phyloP scores from a whole-genome alignment of 2,888 invertebrate species.

The Pasiphila rectangulata region DNA sequence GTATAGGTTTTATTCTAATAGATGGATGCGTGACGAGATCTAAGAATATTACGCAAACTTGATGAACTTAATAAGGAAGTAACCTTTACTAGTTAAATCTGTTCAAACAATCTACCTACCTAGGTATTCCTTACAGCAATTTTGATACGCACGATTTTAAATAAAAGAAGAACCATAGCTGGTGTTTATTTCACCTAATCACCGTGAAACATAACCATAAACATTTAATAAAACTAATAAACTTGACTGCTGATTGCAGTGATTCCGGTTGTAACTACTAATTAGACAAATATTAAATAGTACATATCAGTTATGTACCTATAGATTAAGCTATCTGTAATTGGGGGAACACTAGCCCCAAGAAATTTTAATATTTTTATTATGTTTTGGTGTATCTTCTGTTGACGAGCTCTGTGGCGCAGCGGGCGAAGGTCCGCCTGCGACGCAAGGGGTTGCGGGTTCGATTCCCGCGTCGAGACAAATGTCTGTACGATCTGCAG shows the following conservation, averaged over 20 bases:
- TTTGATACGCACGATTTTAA: constrained; percentile 67
- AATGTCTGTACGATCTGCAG: too few species aligned
- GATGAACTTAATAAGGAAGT: constrained; percentile 66
- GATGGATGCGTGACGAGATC: constrained; percentile 56
- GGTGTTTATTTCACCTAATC: constrained; percentile 23
- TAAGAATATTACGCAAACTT: constrained; percentile 56
- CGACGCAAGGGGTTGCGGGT: too few species aligned
- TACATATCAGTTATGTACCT: too few species aligned
- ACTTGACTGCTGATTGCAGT: constrained; percentile 14
- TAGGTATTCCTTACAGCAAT: constrained; percentile 50
- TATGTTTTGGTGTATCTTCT: too few species aligned
- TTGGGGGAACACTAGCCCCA: too few species aligned
- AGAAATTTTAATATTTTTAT: too few species aligned
- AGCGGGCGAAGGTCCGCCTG: too few species aligned
- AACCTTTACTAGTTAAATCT: constrained; percentile 72
- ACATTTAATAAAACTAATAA: constrained; percentile 31
- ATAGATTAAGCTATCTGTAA: too few species aligned
- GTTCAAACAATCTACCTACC: constrained; percentile 62
- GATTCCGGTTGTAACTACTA: constrained; percentile 10
- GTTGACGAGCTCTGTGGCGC: too few species aligned
- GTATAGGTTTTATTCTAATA: constrained; percentile 50
- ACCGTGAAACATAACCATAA: constrained; percentile 38
- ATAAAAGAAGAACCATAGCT: constrained; percentile 41
- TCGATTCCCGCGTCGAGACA: too few species aligned
- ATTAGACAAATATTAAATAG: neutral